phyloP scores from a whole-genome alignment of 1,140 invertebrate genomes.

The Drosophila mojavensis region DNA sequence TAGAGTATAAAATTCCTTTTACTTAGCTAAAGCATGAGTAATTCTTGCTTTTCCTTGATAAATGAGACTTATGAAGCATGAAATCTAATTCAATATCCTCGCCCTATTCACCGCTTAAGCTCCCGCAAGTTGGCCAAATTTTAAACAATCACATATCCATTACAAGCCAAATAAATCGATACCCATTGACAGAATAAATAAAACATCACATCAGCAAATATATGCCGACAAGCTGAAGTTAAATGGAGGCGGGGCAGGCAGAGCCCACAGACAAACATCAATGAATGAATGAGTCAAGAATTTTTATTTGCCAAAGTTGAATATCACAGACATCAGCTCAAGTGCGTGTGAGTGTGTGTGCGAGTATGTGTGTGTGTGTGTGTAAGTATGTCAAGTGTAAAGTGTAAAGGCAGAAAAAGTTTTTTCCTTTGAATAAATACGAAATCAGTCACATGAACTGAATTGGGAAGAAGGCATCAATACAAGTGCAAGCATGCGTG shows the following conservation, averaged over 20 bases:
- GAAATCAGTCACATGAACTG: slow-evolving; percentile 76
- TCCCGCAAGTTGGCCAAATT: slow-evolving; percentile 10
- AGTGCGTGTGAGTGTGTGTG: slow-evolving; percentile 44
- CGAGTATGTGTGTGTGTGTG: slow-evolving; percentile 47
- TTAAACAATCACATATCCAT: slow-evolving; percentile 29
- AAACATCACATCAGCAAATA: slow-evolving; percentile 74
- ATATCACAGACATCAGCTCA: slow-evolving; percentile 28
- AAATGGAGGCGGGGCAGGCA: slow-evolving; percentile 16
- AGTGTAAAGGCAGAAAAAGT: slow-evolving; percentile 71
- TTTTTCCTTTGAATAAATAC: slow-evolving; percentile 70
- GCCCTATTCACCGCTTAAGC: too few species aligned
- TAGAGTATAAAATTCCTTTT: not conserved
- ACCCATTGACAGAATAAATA: slow-evolving; percentile 70
- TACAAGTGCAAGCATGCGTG: slow-evolving; percentile 52
- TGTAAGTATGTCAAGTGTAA: not conserved
- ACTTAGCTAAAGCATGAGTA: not conserved
- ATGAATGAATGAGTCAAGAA: slow-evolving; percentile 26
- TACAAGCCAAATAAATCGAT: slow-evolving; percentile 58
- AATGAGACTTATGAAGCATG: too few species aligned
- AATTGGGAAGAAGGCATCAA: slow-evolving; percentile 78
- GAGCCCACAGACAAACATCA: slow-evolving; percentile 31
- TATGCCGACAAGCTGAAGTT: slow-evolving; percentile 19
- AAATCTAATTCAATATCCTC: too few species aligned
- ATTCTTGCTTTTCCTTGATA: too few species aligned
- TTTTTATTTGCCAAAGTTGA: slow-evolving; percentile 29